These are phyloP conservation scores for Lepeophtheirus salmonis DNA, from an alignment of 1,140 invertebrate species.

Conservation along the genomic window DNA sequence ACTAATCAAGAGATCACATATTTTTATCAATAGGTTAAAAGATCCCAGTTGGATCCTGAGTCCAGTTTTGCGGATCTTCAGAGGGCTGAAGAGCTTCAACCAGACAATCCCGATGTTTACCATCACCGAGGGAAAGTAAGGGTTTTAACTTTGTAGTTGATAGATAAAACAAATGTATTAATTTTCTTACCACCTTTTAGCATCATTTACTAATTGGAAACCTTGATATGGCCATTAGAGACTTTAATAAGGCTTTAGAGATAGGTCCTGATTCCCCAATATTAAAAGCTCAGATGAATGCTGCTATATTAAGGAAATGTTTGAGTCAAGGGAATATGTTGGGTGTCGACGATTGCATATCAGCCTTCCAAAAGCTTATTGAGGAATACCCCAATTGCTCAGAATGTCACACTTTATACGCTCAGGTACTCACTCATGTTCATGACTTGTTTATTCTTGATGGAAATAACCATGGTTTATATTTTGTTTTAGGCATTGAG, in stretches of 20 bases:
- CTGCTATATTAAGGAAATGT: constrained; percentile 54
- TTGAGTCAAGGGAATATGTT: constrained; percentile 23
- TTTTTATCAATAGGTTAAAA: constrained; percentile 57
- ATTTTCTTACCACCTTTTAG: constrained; percentile 31
- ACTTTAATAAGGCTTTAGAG: constrained; percentile 62
- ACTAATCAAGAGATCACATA: constrained; percentile 65
- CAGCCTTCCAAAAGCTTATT: constrained; percentile 49
- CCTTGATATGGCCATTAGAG: constrained; percentile 49
- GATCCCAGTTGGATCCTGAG: constrained; percentile 34
- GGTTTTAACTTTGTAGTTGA: neutral
- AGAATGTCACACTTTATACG: constrained; percentile 63
- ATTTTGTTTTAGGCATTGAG: constrained; percentile 37
- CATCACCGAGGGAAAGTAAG: constrained; percentile 50
- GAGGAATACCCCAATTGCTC: constrained; percentile 58
- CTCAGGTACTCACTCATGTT: constrained; percentile 38
- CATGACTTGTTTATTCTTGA: constrained; percentile 11
- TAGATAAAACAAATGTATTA: neutral
- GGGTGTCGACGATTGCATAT: constrained; percentile 39
- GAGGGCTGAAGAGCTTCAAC: constrained; percentile 47
- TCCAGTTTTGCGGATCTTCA: constrained; percentile 40
- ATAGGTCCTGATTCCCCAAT: constrained; percentile 61
- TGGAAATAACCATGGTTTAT: constrained; percentile 18
- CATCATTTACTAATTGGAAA: constrained; percentile 59
- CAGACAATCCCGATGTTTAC: constrained; percentile 63
- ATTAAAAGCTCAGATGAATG: constrained; percentile 67